These are phyloP conservation scores for Microplitis mediator DNA, from an alignment of 1,140 invertebrate species.

Conservation along the genomic window DNA sequence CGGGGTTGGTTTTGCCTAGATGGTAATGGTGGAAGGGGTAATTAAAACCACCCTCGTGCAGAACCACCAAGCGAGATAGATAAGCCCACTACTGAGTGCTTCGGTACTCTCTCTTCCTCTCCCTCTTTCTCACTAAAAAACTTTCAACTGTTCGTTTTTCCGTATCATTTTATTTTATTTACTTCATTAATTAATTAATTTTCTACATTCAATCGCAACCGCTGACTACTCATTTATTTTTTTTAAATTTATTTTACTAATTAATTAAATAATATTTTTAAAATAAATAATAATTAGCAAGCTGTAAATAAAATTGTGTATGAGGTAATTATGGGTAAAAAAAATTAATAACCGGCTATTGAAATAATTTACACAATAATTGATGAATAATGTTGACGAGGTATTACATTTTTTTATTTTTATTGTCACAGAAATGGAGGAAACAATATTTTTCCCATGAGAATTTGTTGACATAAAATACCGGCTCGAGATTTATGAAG, in stretches of 20 bases:
- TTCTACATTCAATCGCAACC: not conserved
- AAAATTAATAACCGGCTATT: no score
- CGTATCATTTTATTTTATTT: not conserved
- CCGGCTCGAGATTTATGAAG: conserved; percentile 24
- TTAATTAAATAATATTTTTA: no score
- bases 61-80: conserved; percentile 40
- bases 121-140: not conserved
- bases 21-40: conserved; percentile 49
- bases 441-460: not conserved
- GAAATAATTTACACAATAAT: not conserved
- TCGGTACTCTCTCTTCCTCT: conserved; percentile 4
- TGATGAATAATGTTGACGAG: not conserved
- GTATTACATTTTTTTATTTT: not conserved
- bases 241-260: no score
- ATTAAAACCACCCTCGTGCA: conserved; percentile 51
- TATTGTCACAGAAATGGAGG: not conserved
- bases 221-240: not conserved
- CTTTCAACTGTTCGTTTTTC: not conserved
- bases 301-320: no score
- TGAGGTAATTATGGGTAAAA: no score
- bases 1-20: conserved; percentile 44
- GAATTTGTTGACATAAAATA: not conserved
- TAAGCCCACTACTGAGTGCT: conserved; percentile 41
- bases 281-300: no score
- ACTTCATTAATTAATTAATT: conserved; percentile 16